Evolutionary conservation across 1,140 invertebrate genomes (phyloP).

Genomic region (Drosophila kikkawai): DNA sequence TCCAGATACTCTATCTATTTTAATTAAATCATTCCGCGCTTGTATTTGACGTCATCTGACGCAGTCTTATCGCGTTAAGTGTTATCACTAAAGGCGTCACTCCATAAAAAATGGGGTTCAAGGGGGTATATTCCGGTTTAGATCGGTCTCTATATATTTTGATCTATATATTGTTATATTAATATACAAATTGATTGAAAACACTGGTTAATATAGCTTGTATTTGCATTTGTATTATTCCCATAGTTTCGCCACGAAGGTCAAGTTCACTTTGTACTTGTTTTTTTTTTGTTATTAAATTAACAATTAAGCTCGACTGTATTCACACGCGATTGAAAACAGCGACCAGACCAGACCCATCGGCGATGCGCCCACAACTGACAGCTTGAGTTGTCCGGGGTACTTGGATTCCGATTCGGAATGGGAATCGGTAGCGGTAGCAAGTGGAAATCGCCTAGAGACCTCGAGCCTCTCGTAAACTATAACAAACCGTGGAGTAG

Average conservation of each 20-base stretch:
- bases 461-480: conserved; percentile 28
- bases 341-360: conserved; percentile 34
- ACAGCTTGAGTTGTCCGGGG: conserved; percentile 24
- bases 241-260: neutral
- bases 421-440: neutral
- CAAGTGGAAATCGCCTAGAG: conserved; percentile 16
- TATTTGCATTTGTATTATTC: no score
- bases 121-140: neutral
- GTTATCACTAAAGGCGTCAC: conserved; percentile 32
- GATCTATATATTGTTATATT: no score
- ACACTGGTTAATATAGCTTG: neutral
- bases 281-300: neutral
- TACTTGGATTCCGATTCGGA: conserved; percentile 17
- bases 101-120: neutral
- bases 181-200: no score
- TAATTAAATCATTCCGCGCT: conserved; percentile 28
- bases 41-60: conserved; percentile 46
- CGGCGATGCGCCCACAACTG: conserved; percentile 47
- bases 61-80: conserved; percentile 40
- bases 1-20: conserved; percentile 24
- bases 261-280: conserved; percentile 7
- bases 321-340: conserved; percentile 31
- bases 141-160: neutral
- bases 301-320: neutral
- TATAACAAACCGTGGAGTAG: neutral